Conservation (phyloP, 1,140 invertebrate species). For the Gonioctena quinquepunctata region DNA sequence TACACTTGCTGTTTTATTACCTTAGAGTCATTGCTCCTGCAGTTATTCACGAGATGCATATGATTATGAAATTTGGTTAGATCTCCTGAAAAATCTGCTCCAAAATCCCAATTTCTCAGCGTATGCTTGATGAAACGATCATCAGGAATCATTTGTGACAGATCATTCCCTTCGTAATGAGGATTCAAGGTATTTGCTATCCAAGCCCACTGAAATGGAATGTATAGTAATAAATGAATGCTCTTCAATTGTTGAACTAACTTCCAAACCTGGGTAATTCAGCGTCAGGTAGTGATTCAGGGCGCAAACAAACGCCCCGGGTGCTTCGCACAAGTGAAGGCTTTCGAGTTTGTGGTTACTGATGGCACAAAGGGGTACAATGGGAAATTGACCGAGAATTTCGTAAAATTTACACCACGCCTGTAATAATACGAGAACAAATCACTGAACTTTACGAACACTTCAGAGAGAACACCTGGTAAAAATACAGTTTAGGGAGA, state of each 20-base stretch:
- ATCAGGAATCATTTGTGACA: conserved; percentile 76
- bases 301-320: conserved; percentile 89
- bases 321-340: conserved; percentile 92
- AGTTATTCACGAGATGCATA: conserved; percentile 28
- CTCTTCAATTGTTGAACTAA: conserved; percentile 45
- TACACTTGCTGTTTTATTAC: too few relatives aligned
- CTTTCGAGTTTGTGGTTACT: conserved; percentile 62
- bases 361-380: conserved; percentile 59
- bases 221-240: neutral
- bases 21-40: neutral
- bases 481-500: too few relatives aligned
- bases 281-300: conserved; percentile 83
- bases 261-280: conserved; percentile 61
- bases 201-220: conserved; percentile 76
- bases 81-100: conserved; percentile 82
- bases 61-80: conserved; percentile 73
- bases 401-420: conserved; percentile 95
- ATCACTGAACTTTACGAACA: too few relatives aligned
- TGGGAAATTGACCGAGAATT: conserved; percentile 67
- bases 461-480: too few relatives aligned
- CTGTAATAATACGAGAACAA: too few relatives aligned
- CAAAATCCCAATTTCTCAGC: conserved; percentile 82
- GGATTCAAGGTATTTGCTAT: conserved; percentile 86
- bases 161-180: conserved; percentile 84
- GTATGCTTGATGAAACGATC: conserved; percentile 84